Base-by-base conservation (phyloP, 2,113 vertebrate species). In the Balaeniceps rex region DNA sequence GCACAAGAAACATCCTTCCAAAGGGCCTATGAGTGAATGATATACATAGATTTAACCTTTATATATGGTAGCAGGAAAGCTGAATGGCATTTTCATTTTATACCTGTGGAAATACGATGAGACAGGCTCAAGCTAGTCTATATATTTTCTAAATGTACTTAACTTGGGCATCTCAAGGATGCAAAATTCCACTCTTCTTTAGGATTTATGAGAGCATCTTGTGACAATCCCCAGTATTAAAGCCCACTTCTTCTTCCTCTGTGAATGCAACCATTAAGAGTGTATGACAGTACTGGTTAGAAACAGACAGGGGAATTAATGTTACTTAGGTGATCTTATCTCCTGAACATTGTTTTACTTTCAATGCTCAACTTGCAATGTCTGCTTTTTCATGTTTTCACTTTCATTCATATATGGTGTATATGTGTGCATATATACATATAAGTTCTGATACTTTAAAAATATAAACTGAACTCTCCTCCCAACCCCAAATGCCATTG, bases 31-130 rank as follows among this genome's bases (percentile, higher is more conserved):
- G 25, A 92, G 29, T 88, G 83, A 87, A 57, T 26, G 65, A 82
- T 75, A 84, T 25, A 57, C 14, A 51, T 7, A 69, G 49, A 91
- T 84, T 87, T 83, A 93, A 80, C 40, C n/a, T 92, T 82, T 70
- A 83, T 58, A n/a, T 44, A 60, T 10, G 10, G 77, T 24, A 87
- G 36, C 9, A 15, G 26, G 77, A 47, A 89, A 74, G 29, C 49
- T 82, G 87, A 96, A 36, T 54, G 61, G 55, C 70, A 93, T 76
- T 94, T 96, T 88, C 52, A 72, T 91, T 94, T 94, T 47, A 42
- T 66, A 61, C 47, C 70, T 91, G 40, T 58, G 40, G 52, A 87
- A 93, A 91, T 46, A 65, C 0, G 0, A 69, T 0, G 13, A 79
- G 49, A 82, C 22, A 76, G 15, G 58, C 34, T 94, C 19, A 76